A percentile compares a stretch with the other conserved stretches of the same genome.
Evolutionary conservation across 2,888 invertebrate genomes (phyloP).

Genomic region (Linnaemya tessellans): DNA sequence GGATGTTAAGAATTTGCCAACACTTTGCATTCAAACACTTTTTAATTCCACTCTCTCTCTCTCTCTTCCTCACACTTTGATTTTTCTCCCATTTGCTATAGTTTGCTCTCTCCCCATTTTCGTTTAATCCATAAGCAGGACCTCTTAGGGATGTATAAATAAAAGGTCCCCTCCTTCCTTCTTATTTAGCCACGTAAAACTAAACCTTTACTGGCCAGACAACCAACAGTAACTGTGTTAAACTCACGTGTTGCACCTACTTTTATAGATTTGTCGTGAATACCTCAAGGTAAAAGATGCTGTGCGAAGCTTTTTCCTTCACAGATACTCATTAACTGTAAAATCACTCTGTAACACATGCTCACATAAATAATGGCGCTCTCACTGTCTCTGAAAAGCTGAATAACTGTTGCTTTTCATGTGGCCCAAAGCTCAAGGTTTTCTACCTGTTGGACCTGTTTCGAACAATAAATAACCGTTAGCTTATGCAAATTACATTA

Average conservation of each 20-base stretch:
- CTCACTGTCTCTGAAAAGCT: conserved; percentile 12
- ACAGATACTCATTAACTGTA: conserved; percentile 19
- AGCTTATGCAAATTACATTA: conserved; percentile 53
- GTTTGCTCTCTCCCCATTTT: background rate
- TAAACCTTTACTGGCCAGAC: conserved; percentile 51
- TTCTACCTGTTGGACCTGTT: conserved; percentile 68
- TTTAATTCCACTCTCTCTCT: background rate
- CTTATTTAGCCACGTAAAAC: conserved; percentile 21
- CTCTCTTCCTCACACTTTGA: background rate
- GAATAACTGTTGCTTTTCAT: conserved; percentile 63
- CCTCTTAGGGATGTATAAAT: background rate
- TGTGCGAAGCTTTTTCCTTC: conserved; percentile 41
- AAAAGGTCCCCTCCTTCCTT: conserved; percentile 1
- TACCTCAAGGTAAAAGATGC: conserved; percentile 67
- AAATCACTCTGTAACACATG: background rate
- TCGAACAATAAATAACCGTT: conserved; percentile 19
- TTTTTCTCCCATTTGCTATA: background rate
- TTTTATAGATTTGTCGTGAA: conserved; percentile 63
- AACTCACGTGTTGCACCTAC: conserved; percentile 67
- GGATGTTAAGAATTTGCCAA: conserved; percentile 43
- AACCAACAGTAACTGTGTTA: conserved; percentile 69
- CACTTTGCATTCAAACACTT: conserved; percentile 9
- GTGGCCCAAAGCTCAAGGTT: conserved; percentile 52
- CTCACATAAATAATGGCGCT: background rate
- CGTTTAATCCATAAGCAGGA: background rate